phyloP scores from a whole-genome alignment of 2,888 invertebrate species.

The Sarcophaga variegata region DNA sequence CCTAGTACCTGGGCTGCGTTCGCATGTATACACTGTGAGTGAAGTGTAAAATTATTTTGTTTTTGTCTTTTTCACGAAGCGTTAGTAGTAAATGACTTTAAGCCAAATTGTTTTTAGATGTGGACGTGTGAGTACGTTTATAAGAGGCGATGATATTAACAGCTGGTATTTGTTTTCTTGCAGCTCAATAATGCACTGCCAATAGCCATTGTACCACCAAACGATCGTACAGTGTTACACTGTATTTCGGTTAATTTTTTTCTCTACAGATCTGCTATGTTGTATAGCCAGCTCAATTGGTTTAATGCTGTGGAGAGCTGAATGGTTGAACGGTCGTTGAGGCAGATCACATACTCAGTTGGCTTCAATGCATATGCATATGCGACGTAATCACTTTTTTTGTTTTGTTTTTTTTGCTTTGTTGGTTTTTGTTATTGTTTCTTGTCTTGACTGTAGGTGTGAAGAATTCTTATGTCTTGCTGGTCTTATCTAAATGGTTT shows the following conservation, averaged over 20 bases:
- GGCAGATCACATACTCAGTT: not conserved
- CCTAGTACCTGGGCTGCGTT: no score
- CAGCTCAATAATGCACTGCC: not conserved
- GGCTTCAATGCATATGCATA: not conserved
- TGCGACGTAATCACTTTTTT: not conserved
- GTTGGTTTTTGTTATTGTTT: not conserved
- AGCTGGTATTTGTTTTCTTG: conserved; percentile 56
- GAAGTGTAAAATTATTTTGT: conserved; percentile 54
- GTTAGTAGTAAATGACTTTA: conserved; percentile 53
- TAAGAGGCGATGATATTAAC: conserved; percentile 37
- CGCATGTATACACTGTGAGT: not conserved
- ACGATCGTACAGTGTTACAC: not conserved
- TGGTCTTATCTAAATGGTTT: conserved; percentile 80
- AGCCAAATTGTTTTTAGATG: conserved; percentile 53
- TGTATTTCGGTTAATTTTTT: not conserved
- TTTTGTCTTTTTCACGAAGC: conserved; percentile 44
- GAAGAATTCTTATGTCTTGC: conserved; percentile 78
- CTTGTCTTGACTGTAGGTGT: conserved; percentile 74
- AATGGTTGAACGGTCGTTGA: not conserved
- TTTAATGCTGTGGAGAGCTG: not conserved
- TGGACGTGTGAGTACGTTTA: no score
- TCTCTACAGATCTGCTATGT: not conserved
- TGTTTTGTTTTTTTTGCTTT: not conserved
- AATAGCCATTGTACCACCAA: not conserved
- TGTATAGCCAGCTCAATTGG: not conserved